A percentile compares a stretch with the other conserved stretches of the same genome.
Conservation (phyloP, 2,113 vertebrate species). For the Smithornis capensis region DNA sequence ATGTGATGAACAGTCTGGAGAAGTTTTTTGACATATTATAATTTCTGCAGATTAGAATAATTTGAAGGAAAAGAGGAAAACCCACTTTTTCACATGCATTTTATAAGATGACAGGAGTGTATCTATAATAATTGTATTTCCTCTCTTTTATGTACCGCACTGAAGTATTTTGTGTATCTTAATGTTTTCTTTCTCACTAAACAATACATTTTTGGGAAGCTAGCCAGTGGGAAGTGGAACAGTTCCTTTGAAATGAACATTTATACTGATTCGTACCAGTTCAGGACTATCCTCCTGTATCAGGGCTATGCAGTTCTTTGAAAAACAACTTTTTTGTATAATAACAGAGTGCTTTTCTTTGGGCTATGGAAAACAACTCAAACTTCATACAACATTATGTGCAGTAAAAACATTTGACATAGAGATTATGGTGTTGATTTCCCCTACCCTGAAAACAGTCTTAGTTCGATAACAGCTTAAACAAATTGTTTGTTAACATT, state of each 20-base stretch:
- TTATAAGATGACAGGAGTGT: neutral
- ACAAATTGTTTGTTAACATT: conserved; percentile 69
- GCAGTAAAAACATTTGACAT: conserved; percentile 10
- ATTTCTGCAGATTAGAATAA: neutral
- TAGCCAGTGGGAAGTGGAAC: neutral
- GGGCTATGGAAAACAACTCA: neutral
- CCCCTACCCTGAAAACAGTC: neutral
- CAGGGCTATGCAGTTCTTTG: neutral
- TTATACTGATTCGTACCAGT: neutral
- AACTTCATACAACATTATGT: neutral
- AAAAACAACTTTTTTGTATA: neutral
- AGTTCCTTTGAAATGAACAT: neutral
- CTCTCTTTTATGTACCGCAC: accelerated
- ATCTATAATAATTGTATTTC: neutral
- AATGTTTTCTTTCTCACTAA: neutral
- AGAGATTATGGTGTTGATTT: neutral
- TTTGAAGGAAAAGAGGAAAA: neutral
- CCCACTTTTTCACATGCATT: neutral
- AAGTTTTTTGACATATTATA: neutral
- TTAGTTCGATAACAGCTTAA: neutral
- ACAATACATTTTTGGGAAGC: neutral
- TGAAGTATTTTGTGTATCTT: neutral
- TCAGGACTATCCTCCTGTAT: neutral
- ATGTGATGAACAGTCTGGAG: neutral
- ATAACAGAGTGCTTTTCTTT: neutral